Conservation (phyloP, 2,797 vertebrate species). For the Sebastes ruberrimus region DNA sequence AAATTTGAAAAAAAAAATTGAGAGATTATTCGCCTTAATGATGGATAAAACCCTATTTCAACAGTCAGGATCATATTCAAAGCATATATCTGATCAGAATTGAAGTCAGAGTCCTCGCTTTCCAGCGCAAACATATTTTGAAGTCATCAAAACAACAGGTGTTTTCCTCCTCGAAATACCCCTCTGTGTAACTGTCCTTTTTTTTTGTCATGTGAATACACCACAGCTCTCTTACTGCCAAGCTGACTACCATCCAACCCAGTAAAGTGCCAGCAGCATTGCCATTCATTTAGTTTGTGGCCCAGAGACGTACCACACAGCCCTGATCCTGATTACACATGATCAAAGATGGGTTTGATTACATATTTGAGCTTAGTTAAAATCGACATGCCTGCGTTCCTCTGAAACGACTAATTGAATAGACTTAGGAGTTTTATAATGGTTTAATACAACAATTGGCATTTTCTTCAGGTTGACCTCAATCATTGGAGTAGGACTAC, state of each 20-base stretch:
- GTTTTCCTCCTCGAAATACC: constrained; percentile 56
- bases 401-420: constrained; percentile 80
- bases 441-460: constrained; percentile 69
- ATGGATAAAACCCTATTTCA: not conserved
- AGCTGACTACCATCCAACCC: constrained; percentile 78
- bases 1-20: not conserved
- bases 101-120: constrained; percentile 6
- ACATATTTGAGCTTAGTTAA: constrained; percentile 71
- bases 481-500: constrained; percentile 66
- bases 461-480: constrained; percentile 77
- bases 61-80: not conserved
- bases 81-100: constrained; percentile 10
- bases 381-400: constrained; percentile 64
- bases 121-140: constrained; percentile 64
- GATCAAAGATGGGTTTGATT: constrained; percentile 79
- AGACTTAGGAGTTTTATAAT: constrained; percentile 67
- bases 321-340: constrained; percentile 79
- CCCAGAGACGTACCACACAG: constrained; percentile 68
- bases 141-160: constrained; percentile 74
- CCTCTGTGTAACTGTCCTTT: constrained; percentile 73
- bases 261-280: constrained; percentile 70
- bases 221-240: constrained; percentile 72
- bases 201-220: constrained; percentile 66
- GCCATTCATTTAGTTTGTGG: constrained; percentile 74
- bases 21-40: not conserved